Conservation (phyloP, 2,113 vertebrate species). For the Pterocles gutturalis region DNA sequence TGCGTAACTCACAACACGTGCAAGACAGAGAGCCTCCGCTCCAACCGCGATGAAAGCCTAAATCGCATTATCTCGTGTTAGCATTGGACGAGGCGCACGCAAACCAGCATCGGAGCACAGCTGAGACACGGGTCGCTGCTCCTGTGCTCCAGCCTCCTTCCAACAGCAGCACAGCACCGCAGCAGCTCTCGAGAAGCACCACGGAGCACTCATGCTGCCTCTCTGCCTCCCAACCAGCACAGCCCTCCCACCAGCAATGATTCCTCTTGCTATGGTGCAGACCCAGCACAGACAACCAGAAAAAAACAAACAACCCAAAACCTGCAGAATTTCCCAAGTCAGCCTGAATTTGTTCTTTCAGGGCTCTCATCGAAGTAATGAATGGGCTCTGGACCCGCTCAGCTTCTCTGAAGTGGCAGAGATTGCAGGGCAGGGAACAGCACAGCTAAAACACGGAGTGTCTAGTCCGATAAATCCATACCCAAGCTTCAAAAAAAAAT, state of each 20-base stretch:
- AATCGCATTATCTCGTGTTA: neutral
- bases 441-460: neutral
- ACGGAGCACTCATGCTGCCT: neutral
- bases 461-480: constrained; percentile 50
- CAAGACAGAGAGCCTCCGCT: neutral
- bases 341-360: constrained; percentile 15
- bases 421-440: neutral
- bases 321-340: neutral
- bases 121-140: neutral
- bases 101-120: rapidly evolving
- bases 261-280: neutral
- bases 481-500: neutral
- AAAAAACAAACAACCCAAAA: neutral
- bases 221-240: neutral
- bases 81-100: neutral
- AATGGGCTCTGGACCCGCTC: neutral
- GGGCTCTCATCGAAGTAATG: neutral
- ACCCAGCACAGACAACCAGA: neutral
- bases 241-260: neutral
- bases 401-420: constrained; percentile 1
- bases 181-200: neutral
- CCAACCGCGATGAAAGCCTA: neutral
- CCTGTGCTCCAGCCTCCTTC: neutral
- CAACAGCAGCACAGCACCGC: neutral
- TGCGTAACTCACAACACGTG: neutral